A percentile compares a stretch with the other conserved stretches of the same genome.
These are phyloP conservation scores for Arrhamphus sclerolepis DNA, from an alignment of 2,797 vertebrate genomes.

Conservation along the genomic window DNA sequence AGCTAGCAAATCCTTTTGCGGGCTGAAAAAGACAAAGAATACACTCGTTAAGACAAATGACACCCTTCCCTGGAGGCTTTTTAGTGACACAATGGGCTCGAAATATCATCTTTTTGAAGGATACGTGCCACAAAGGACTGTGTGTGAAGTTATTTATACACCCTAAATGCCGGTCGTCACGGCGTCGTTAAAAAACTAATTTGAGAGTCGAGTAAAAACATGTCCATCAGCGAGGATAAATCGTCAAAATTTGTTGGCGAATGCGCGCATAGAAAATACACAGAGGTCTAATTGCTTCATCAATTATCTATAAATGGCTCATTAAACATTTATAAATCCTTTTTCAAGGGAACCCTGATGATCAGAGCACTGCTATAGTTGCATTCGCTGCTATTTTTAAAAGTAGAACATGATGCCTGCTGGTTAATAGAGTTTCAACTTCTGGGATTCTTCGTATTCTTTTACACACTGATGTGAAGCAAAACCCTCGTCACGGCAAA, in stretches of 20 bases:
- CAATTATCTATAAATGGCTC: slow-evolving; percentile 73
- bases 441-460: slow-evolving; percentile 36
- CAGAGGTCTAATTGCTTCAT: slow-evolving; percentile 72
- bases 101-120: slow-evolving; percentile 62
- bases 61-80: slow-evolving; percentile 52
- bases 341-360: slow-evolving; percentile 61
- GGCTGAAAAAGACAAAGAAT: slow-evolving; percentile 87
- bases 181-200: slow-evolving; percentile 55
- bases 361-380: slow-evolving; percentile 48
- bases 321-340: slow-evolving; percentile 70
- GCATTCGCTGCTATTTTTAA: slow-evolving; percentile 55
- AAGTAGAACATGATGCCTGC: slow-evolving; percentile 46
- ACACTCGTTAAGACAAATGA: slow-evolving; percentile 68
- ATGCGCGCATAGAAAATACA: slow-evolving; percentile 66
- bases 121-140: slow-evolving; percentile 63
- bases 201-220: slow-evolving; percentile 59
- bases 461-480: slow-evolving; percentile 50
- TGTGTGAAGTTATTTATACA: slow-evolving; percentile 66
- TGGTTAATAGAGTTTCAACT: slow-evolving; percentile 51
- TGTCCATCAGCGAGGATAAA: slow-evolving; percentile 61
- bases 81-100: slow-evolving; percentile 43
- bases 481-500: slow-evolving; percentile 27
- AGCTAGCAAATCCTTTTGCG: slow-evolving; percentile 99
- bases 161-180: slow-evolving; percentile 30
- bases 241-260: slow-evolving; percentile 50